Percentiles rank a stretch among this genome's conserved stretches.
These are phyloP conservation scores for Amphipoea lucens DNA, from an alignment of 2,888 invertebrate species.

Conservation along the genomic window DNA sequence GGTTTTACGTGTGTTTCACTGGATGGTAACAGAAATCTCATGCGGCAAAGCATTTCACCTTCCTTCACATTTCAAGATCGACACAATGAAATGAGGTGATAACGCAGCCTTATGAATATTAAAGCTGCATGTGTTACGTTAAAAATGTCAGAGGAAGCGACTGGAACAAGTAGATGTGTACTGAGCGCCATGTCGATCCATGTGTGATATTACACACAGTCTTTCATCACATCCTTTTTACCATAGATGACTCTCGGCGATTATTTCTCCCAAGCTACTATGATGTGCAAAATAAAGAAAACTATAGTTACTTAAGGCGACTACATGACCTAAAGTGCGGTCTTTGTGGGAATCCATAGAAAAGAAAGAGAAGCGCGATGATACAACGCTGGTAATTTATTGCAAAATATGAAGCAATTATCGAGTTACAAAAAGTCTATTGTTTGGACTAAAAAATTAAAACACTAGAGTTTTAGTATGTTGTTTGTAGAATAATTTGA, in stretches of 20 bases:
- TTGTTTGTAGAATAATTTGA: too few relatives aligned
- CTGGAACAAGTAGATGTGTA: neutral
- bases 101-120: slow-evolving; percentile 9
- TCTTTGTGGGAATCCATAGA: too few relatives aligned
- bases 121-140: neutral
- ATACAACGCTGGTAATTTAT: too few relatives aligned
- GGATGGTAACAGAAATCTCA: neutral
- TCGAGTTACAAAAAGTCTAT: too few relatives aligned
- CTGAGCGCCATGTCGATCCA: neutral
- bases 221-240: slow-evolving; percentile 35
- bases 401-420: too few relatives aligned
- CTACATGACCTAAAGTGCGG: too few relatives aligned
- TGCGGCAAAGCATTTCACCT: neutral
- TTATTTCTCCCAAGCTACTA: neutral
- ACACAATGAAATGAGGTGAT: slow-evolving; percentile 20
- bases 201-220: slow-evolving; percentile 8
- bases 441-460: too few relatives aligned
- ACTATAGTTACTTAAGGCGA: too few relatives aligned
- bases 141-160: neutral
- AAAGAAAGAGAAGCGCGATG: too few relatives aligned
- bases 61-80: slow-evolving; percentile 12
- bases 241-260: slow-evolving; percentile 27
- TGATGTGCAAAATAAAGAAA: neutral
- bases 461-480: too few relatives aligned
- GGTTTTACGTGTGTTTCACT: neutral